phyloP scores from a whole-genome alignment of 2,797 vertebrate genomes.

The Petrocephalus sullivani region DNA sequence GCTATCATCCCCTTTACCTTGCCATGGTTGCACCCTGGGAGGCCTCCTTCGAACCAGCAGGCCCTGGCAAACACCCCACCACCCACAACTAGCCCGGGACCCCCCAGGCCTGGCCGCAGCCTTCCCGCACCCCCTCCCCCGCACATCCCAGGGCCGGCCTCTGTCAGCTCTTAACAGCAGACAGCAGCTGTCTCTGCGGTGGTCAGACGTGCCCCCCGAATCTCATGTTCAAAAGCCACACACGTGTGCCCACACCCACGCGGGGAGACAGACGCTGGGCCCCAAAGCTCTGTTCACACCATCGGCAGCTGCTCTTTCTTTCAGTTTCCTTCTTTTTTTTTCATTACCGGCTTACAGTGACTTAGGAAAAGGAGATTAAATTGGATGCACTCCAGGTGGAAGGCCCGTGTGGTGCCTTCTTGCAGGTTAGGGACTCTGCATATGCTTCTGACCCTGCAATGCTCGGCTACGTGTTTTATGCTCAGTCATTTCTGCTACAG shows the following conservation, averaged over 20 bases:
- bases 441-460: neutral
- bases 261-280: neutral
- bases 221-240: slow-evolving; percentile 41
- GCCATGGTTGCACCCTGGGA: slow-evolving; percentile 33
- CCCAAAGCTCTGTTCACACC: slow-evolving; percentile 10
- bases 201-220: slow-evolving; percentile 43
- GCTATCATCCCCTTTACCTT: neutral
- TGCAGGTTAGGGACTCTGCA: neutral
- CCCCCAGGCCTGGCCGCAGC: neutral
- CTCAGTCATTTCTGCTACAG: neutral
- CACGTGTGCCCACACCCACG: slow-evolving; percentile 48
- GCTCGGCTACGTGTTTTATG: neutral
- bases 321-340: neutral
- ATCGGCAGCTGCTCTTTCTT: neutral
- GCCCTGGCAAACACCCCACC: slow-evolving; percentile 2
- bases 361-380: neutral
- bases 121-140: slow-evolving; percentile 5
- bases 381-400: neutral
- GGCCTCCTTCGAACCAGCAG: slow-evolving; percentile 23
- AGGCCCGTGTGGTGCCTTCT: neutral
- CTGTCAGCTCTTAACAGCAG: slow-evolving; percentile 48
- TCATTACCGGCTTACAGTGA: slow-evolving; percentile 16
- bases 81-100: neutral
- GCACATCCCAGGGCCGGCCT: slow-evolving; percentile 18
- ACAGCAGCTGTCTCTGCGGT: slow-evolving; percentile 58